A percentile compares a stretch with the other conserved stretches of the same genome.
Conservation (phyloP, 2,113 vertebrate genomes). For the Sarotherodon lohbergeri region DNA sequence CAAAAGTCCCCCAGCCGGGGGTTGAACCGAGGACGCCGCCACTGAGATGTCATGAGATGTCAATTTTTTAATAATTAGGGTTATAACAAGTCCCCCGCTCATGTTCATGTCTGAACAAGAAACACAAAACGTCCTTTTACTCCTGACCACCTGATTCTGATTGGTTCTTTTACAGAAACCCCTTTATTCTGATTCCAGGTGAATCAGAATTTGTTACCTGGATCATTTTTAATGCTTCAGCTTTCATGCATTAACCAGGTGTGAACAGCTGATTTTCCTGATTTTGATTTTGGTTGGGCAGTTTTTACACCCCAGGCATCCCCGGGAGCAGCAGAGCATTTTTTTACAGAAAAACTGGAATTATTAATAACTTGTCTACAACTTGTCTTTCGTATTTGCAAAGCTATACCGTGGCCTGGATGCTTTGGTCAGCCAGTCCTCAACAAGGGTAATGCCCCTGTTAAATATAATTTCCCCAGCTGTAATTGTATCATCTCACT, state of each 20-base stretch:
- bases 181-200: background rate
- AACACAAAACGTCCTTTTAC: background rate
- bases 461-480: background rate
- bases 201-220: background rate
- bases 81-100: background rate
- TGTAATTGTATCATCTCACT: background rate
- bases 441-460: background rate
- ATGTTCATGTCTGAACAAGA: background rate
- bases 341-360: background rate
- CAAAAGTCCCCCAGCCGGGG: background rate
- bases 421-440: background rate
- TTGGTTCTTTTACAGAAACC: background rate
- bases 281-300: background rate
- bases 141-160: background rate
- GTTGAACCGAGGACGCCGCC: background rate
- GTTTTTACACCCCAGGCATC: background rate
- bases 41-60: background rate
- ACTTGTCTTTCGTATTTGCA: background rate
- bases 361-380: background rate
- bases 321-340: background rate
- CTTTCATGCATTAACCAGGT: background rate
- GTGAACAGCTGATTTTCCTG: background rate
- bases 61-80: background rate
- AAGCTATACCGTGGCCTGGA: accelerated
- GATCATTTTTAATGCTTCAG: background rate